A percentile compares a stretch with the other conserved stretches of the same genome.
Evolutionary conservation across 35 echinoderm and acorn worm genomes (phyloP).

Genomic region (Heliocidaris tuberculata): DNA sequence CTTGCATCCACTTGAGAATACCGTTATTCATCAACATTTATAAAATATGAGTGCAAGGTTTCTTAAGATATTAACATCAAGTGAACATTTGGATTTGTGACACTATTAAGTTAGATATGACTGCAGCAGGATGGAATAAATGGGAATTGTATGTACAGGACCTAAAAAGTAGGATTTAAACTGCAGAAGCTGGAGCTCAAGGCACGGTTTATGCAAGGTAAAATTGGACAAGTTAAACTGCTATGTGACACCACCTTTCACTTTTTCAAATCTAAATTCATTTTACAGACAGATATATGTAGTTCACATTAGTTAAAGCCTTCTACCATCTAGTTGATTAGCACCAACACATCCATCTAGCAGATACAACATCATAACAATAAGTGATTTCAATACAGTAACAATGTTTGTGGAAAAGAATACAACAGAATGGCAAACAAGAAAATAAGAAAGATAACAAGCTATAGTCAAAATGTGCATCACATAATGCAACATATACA

Average conservation of each 20-base stretch:
- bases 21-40: neutral
- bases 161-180: neutral
- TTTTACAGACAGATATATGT: neutral
- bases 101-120: neutral
- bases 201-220: slow-evolving; percentile 9
- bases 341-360: neutral
- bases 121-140: neutral
- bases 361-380: neutral
- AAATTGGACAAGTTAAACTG: neutral
- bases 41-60: neutral
- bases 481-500: slow-evolving; percentile 27
- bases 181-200: neutral
- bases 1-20: neutral
- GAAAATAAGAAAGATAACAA: neutral
- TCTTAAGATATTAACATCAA: neutral
- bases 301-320: slow-evolving; percentile 11
- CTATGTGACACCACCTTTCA: neutral
- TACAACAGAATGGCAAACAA: neutral
- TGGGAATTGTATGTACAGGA: neutral
- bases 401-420: neutral
- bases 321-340: neutral
- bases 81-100: neutral
- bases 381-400: neutral
- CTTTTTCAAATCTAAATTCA: neutral
- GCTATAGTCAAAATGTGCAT: neutral